Evolutionary conservation across 1,140 invertebrate genomes (phyloP).

Genomic region (Neodiprion virginianus): DNA sequence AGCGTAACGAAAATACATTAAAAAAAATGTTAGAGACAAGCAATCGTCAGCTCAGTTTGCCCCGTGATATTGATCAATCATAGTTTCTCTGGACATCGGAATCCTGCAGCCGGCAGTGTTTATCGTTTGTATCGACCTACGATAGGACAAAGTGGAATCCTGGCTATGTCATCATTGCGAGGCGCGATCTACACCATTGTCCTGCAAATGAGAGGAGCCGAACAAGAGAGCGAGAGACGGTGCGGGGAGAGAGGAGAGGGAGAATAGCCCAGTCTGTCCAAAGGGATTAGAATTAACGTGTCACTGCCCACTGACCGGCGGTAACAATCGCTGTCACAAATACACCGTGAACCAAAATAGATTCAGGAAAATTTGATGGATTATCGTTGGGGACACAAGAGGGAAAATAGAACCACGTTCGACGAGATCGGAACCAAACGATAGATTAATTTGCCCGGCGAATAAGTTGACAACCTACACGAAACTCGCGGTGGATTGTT

Average conservation of each 20-base stretch:
- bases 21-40: background rate
- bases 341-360: background rate
- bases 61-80: background rate
- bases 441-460: background rate
- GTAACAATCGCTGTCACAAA: background rate
- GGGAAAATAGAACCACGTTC: background rate
- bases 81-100: conserved; percentile 3
- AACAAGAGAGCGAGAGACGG: conserved; percentile 29
- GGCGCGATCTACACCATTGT: conserved; percentile 53
- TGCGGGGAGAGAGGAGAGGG: too few species aligned
- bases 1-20: too few species aligned
- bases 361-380: background rate
- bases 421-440: background rate
- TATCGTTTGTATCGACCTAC: conserved; percentile 34
- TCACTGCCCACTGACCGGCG: background rate
- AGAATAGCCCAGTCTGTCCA: conserved; percentile 24
- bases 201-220: conserved; percentile 49
- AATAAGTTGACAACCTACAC: background rate
- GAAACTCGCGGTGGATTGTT: background rate
- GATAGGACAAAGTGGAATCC: conserved; percentile 10
- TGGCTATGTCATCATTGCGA: conserved; percentile 37
- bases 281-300: conserved; percentile 33
- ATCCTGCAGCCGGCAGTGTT: conserved; percentile 36
- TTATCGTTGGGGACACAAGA: background rate
- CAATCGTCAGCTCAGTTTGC: background rate